Evolutionary conservation across 2,797 vertebrate species (phyloP), one percentile per base, ranked within the genome.

Genomic region (Ctenochaetus hawaiiensis): DNA sequence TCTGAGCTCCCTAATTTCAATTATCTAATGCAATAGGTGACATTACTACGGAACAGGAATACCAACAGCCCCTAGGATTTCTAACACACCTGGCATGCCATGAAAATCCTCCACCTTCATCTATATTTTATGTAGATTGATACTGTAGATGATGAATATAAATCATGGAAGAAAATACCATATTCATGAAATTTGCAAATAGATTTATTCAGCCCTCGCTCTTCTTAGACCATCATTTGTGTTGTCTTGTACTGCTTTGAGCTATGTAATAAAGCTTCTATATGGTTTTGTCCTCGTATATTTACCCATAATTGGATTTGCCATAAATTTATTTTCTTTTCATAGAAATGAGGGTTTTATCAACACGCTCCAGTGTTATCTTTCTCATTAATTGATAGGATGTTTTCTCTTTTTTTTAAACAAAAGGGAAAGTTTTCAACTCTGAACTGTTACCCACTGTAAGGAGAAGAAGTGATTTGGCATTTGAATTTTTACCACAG

Each of bases 11-110:
- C 65, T 67, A 7, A 67, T 30, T 30, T 30, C 30, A 30, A 30
- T 30, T 62, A 80, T 75, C 47, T 66, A 68, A 70, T 59, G 62
- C 51, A 60, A 51, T 43, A 47, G 66, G 63, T 68, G 43, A 57
- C 54, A 63, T 68, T 47, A 63, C 41, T 8, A 30, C 59, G 62
- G 37, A 26, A 8, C 48, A 69, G 67, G 73, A 77, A 78, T 59
- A 71, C 17, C 48, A 75, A 64, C 47, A 60, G 43, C 59, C 16
- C 37, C 18, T 12, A 44, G 59, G 69, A 75, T 52, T 67, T 22
- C 26, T 64, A 72, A 41, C 43, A 76, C 49, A 72, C 43, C 62
- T 68, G 44, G 17, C 37, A 34, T 2, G 20, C 23, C 30, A 45
- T 2, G 41, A 18, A 34, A 58, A 45, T 11, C 8, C 14, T 61